Conservation (phyloP, 2,888 invertebrate genomes). For the Euzophera pinguis region DNA sequence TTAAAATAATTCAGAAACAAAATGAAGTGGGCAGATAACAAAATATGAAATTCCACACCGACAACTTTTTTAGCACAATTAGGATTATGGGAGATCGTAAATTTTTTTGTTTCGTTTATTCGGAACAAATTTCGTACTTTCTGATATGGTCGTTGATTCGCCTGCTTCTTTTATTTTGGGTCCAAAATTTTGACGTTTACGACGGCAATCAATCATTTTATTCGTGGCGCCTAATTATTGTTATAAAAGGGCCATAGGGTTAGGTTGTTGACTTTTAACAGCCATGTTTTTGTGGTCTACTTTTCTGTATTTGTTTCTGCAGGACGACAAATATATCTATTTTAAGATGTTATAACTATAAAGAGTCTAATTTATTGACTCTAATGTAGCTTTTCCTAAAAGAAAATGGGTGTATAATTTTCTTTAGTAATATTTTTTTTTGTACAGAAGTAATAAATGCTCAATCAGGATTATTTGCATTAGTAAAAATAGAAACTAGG, state of each 20-base stretch:
- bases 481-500: no score
- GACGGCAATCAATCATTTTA: slow-evolving; percentile 54
- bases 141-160: slow-evolving; percentile 43
- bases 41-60: slow-evolving; percentile 2
- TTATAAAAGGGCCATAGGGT: slow-evolving; percentile 42
- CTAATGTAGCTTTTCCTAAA: no score
- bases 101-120: slow-evolving; percentile 37
- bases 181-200: slow-evolving; percentile 51
- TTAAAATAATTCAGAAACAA: not conserved
- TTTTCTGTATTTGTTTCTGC: not conserved
- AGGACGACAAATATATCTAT: not conserved
- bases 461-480: no score
- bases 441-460: no score
- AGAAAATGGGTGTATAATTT: no score
- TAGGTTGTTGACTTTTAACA: slow-evolving; percentile 43
- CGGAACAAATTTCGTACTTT: slow-evolving; percentile 32
- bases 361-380: no score
- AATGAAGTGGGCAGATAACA: not conserved
- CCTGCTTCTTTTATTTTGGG: slow-evolving; percentile 43
- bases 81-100: slow-evolving; percentile 28
- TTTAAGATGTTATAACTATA: no score
- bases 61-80: slow-evolving; percentile 29
- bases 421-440: no score
- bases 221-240: slow-evolving; percentile 52
- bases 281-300: slow-evolving; percentile 28